These are phyloP conservation scores for Anthoscopus minutus DNA, from an alignment of 2,113 vertebrate genomes.

Conservation along the genomic window DNA sequence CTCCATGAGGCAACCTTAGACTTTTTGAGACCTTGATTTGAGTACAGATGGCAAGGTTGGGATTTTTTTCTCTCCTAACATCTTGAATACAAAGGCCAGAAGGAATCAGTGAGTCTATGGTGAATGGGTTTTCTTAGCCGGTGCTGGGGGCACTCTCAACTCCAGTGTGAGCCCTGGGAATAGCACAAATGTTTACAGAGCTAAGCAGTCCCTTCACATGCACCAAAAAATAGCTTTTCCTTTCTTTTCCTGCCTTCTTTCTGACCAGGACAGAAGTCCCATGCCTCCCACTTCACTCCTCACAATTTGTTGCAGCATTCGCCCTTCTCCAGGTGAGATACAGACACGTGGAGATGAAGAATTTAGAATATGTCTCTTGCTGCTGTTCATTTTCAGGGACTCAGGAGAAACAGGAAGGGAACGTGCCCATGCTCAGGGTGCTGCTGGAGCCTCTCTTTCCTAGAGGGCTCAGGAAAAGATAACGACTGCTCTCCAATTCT, in stretches of 20 bases:
- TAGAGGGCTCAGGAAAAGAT: neutral
- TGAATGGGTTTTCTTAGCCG: neutral
- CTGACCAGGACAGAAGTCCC: neutral
- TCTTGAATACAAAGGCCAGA: neutral
- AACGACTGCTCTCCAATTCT: neutral
- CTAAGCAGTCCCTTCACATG: neutral
- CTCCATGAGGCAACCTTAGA: neutral
- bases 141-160: neutral
- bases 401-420: neutral
- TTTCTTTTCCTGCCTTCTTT: neutral
- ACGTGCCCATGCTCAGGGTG: rapidly evolving
- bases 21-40: neutral
- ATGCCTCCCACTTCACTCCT: neutral
- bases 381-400: neutral
- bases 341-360: neutral
- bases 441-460: neutral
- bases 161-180: neutral
- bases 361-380: neutral
- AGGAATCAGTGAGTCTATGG: neutral
- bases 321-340: neutral
- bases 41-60: neutral
- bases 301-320: neutral
- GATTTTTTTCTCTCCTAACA: neutral
- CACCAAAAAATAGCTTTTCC: neutral
- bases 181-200: neutral